phyloP scores from a whole-genome alignment of 1,140 invertebrate genomes.

The Cheumatopsyche charites region DNA sequence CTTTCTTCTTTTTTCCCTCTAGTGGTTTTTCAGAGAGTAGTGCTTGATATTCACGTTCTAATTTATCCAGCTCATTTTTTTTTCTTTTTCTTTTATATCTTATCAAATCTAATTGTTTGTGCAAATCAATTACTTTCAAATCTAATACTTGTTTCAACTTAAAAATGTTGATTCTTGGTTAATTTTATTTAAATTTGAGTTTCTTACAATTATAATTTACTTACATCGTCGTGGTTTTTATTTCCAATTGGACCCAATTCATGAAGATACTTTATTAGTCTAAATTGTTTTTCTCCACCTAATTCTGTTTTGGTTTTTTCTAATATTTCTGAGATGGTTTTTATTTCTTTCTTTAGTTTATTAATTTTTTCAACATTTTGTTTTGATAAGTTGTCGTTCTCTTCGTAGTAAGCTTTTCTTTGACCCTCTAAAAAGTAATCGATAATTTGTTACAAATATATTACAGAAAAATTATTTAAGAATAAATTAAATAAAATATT shows the following conservation, averaged over 20 bases:
- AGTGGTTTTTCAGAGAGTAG: slow-evolving; percentile 56
- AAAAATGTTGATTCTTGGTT: slow-evolving; percentile 42
- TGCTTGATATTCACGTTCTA: slow-evolving; percentile 67
- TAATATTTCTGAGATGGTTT: slow-evolving; percentile 65
- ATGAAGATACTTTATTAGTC: slow-evolving; percentile 58
- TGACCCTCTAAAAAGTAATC: slow-evolving; percentile 76
- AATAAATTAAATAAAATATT: slow-evolving; percentile 27
- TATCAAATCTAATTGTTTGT: slow-evolving; percentile 76
- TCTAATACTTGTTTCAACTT: slow-evolving; percentile 67
- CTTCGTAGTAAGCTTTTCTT: slow-evolving; percentile 79
- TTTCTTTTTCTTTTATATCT: slow-evolving; percentile 70
- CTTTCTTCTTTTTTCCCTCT: slow-evolving; percentile 55
- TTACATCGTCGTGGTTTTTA: slow-evolving; percentile 57
- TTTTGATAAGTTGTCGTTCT: slow-evolving; percentile 75
- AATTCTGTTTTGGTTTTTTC: slow-evolving; percentile 64
- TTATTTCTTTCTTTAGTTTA: slow-evolving; percentile 75
- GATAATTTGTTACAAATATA: background rate
- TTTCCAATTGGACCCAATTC: slow-evolving; percentile 55
- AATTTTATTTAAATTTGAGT: slow-evolving; percentile 49
- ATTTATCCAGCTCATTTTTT: slow-evolving; percentile 60
- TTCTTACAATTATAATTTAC: slow-evolving; percentile 43
- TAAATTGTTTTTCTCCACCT: slow-evolving; percentile 55
- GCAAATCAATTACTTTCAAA: slow-evolving; percentile 75
- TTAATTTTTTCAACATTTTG: slow-evolving; percentile 72
- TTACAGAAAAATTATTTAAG: background rate